Percentiles rank a stretch among this genome's conserved stretches.
These are phyloP conservation scores for Malthinus flaveolus DNA, from an alignment of 2,888 invertebrate species.

Conservation along the genomic window DNA sequence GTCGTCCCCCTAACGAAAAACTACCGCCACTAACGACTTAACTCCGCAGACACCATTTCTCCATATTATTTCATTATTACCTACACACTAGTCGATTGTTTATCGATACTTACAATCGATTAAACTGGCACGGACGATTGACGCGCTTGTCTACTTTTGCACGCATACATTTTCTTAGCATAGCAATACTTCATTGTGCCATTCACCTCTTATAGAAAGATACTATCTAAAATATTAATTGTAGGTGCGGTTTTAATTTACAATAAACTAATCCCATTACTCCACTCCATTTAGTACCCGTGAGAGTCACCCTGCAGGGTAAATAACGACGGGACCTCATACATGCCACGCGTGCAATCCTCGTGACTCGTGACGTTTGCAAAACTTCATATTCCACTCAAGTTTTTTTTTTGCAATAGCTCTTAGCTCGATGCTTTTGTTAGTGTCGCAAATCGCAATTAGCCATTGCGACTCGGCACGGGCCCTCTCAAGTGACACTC, in stretches of 20 bases:
- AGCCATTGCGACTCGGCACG: conserved; percentile 47
- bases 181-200: conserved; percentile 2
- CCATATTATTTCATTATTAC: conserved; percentile 20
- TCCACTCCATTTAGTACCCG: neutral
- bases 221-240: conserved; percentile 7
- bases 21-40: conserved; percentile 28
- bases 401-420: conserved; percentile 13
- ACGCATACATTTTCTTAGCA: conserved; percentile 18
- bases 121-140: conserved; percentile 34
- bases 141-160: conserved; percentile 28
- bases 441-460: conserved; percentile 50
- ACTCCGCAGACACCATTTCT: conserved; percentile 28
- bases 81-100: conserved; percentile 34
- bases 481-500: conserved; percentile 51
- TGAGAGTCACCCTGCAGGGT: neutral
- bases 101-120: conserved; percentile 38
- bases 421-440: conserved; percentile 27
- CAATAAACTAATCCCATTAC: conserved; percentile 1
- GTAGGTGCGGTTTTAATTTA: conserved; percentile 10
- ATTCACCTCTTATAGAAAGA: conserved; percentile 1
- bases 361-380: conserved; percentile 27
- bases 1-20: conserved; percentile 23
- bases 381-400: conserved; percentile 28
- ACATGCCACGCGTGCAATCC: conserved; percentile 26
- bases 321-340: conserved; percentile 9